phyloP scores from a whole-genome alignment of 1,140 invertebrate genomes.

The Drosophila parabipectinata region DNA sequence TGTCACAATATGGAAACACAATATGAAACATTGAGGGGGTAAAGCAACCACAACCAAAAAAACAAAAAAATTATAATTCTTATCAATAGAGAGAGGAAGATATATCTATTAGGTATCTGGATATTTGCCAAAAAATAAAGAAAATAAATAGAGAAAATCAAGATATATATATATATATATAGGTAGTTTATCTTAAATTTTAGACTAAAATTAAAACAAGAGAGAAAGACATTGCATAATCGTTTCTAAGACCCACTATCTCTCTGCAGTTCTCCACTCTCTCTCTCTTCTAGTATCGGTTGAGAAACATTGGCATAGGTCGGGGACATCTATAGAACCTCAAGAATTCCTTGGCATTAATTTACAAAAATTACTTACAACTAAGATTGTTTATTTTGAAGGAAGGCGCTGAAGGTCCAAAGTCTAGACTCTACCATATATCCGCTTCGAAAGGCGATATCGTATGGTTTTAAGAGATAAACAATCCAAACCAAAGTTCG shows the following conservation, averaged over 20 bases:
- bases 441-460: conserved; percentile 29
- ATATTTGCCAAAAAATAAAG: conserved; percentile 39
- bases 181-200: conserved; percentile 49
- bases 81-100: conserved; percentile 19
- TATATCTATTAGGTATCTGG: not conserved
- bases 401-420: not conserved
- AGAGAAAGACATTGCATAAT: conserved; percentile 55
- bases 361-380: conserved; percentile 31
- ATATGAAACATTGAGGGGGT: conserved; percentile 4
- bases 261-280: not conserved
- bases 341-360: conserved; percentile 25
- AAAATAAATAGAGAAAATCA: conserved; percentile 44
- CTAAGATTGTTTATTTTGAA: not conserved
- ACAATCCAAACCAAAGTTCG: conserved; percentile 24
- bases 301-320: conserved; percentile 59
- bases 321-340: conserved; percentile 33
- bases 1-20: conserved; percentile 36
- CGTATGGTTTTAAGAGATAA: conserved; percentile 29
- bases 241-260: not conserved
- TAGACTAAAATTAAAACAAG: conserved; percentile 47
- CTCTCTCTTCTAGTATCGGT: conserved; percentile 8
- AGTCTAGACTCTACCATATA: conserved; percentile 33
- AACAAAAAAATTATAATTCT: conserved; percentile 4
- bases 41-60: conserved; percentile 5
- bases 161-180: conserved; percentile 18